A percentile compares a stretch with the other conserved stretches of the same genome.
These are phyloP conservation scores for Dicerorhinus sumatrensis DNA, from an alignment of 2,113 vertebrate genomes.

Conservation along the genomic window DNA sequence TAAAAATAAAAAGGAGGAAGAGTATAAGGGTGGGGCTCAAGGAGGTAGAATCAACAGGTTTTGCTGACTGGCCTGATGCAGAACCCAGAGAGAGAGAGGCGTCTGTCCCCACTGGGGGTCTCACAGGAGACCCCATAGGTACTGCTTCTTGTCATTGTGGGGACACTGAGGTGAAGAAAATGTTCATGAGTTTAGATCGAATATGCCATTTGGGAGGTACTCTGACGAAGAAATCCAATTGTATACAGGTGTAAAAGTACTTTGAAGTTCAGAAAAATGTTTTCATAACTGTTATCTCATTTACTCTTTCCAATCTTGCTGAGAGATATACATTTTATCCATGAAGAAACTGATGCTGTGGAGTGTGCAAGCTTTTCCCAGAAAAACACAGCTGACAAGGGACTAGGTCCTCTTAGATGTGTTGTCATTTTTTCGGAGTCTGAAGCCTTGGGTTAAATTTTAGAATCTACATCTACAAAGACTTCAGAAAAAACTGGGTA, in stretches of 20 bases:
- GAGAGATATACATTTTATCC: neutral
- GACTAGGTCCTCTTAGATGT: neutral
- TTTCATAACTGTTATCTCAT: neutral
- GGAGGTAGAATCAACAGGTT: neutral
- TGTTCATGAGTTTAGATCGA: neutral
- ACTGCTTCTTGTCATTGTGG: fast-evolving
- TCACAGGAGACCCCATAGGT: fast-evolving
- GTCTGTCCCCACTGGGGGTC: fast-evolving
- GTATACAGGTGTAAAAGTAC: neutral
- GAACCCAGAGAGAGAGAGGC: fast-evolving
- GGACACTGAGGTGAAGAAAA: fast-evolving
- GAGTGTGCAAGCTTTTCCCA: fast-evolving
- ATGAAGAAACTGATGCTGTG: fast-evolving
- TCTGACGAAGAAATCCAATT: neutral
- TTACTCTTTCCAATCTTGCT: neutral
- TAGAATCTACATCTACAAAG: neutral
- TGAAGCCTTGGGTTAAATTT: neutral
- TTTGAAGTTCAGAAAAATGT: neutral
- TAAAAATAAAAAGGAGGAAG: neutral
- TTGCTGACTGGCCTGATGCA: neutral
- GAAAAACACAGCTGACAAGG: fast-evolving
- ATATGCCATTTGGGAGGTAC: fast-evolving
- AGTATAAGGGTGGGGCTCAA: fast-evolving
- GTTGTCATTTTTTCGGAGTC: neutral
- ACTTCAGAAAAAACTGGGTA: neutral